These are phyloP conservation scores for Frankliniella intonsa DNA, from an alignment of 2,888 invertebrate species.

Conservation along the genomic window DNA sequence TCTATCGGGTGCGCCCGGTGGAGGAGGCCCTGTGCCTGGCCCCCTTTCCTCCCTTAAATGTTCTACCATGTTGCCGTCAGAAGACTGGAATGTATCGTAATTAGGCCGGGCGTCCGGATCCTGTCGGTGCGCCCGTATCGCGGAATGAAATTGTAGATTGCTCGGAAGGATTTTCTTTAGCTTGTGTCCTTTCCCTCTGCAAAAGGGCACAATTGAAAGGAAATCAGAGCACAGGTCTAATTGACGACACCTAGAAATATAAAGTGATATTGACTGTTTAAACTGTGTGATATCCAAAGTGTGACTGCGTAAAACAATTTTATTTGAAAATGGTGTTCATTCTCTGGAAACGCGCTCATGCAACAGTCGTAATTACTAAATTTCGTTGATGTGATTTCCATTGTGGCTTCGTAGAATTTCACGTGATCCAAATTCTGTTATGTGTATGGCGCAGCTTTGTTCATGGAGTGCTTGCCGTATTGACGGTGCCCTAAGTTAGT, in stretches of 20 bases:
- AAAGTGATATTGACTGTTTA: slow-evolving; percentile 25
- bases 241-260: not conserved
- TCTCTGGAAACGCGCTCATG: not conserved
- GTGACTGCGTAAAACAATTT: not conserved
- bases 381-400: not conserved
- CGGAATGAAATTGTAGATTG: too few relatives aligned
- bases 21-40: not conserved
- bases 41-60: not conserved
- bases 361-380: not conserved
- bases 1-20: not conserved
- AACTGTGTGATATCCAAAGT: not conserved
- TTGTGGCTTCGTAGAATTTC: not conserved
- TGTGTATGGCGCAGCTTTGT: too few relatives aligned
- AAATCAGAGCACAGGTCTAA: not conserved
- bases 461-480: too few relatives aligned
- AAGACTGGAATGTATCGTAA: not conserved
- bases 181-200: too few relatives aligned
- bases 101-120: too few relatives aligned
- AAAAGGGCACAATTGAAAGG: not conserved
- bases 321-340: not conserved
- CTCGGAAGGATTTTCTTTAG: too few relatives aligned
- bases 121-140: too few relatives aligned
- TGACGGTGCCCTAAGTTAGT: too few relatives aligned
- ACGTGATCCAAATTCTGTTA: too few relatives aligned
- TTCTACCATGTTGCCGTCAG: not conserved